Evolutionary conservation across 2,113 vertebrate species (phyloP).

Genomic region (Gulo gulo): DNA sequence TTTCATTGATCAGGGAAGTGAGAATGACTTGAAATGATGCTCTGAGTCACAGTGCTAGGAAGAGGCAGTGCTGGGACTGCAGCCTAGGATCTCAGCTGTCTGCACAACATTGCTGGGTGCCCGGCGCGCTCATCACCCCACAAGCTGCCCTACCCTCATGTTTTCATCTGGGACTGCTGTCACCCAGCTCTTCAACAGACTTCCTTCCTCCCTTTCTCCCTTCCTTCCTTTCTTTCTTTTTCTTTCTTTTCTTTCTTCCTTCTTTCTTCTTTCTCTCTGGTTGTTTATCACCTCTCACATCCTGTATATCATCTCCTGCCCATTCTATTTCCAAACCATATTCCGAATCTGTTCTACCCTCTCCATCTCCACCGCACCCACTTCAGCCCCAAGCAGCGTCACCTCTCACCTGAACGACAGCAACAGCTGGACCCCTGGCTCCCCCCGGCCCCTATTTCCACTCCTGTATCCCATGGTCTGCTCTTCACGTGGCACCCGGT

Average conservation of each 20-base stretch:
- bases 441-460: not conserved
- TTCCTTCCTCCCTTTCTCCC: not conserved
- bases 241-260: not conserved
- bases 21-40: not conserved
- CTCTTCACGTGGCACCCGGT: not conserved
- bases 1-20: not conserved
- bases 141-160: not conserved
- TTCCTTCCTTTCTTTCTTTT: not conserved
- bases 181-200: not conserved
- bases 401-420: not conserved
- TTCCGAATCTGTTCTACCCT: not conserved
- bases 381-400: not conserved
- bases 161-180: not conserved
- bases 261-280: not conserved
- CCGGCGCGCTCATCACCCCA: accelerated
- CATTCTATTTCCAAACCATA: not conserved
- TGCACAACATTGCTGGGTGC: not conserved
- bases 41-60: not conserved
- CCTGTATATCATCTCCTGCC: not conserved
- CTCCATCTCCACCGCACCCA: accelerated
- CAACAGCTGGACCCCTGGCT: not conserved
- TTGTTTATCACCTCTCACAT: not conserved
- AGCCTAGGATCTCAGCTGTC: not conserved
- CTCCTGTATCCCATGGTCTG: not conserved
- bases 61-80: not conserved